phyloP scores from a whole-genome alignment of 2,113 vertebrate genomes.

The Syngnathus typhle region DNA sequence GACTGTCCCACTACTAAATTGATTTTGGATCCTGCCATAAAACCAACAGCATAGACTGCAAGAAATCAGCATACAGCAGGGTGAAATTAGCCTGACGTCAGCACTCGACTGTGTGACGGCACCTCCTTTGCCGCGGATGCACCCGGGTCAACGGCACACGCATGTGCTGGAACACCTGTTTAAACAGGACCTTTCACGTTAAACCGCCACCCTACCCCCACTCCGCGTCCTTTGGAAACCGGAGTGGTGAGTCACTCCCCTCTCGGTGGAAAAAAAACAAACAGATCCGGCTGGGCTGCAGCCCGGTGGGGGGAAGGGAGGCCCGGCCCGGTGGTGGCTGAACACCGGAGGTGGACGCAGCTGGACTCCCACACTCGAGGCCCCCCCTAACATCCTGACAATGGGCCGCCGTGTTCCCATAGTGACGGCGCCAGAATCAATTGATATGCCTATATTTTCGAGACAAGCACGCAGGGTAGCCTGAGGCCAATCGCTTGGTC shows the following conservation, averaged over 20 bases:
- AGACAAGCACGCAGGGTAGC: constrained; percentile 11
- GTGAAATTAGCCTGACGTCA: constrained; percentile 12
- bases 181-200: constrained; percentile 58
- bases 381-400: constrained; percentile 62
- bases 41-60: constrained; percentile 9
- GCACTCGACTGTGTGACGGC: neutral
- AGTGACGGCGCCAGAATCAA: constrained; percentile 40
- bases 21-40: constrained; percentile 29
- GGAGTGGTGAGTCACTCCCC: constrained; percentile 64
- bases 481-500: constrained; percentile 31
- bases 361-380: constrained; percentile 61
- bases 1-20: constrained; percentile 28
- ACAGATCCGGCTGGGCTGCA: constrained; percentile 59
- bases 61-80: neutral
- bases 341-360: constrained; percentile 72
- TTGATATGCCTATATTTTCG: constrained; percentile 29
- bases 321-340: constrained; percentile 40
- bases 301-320: constrained; percentile 56
- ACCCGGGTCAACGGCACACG: constrained; percentile 8
- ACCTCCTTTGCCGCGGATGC: constrained; percentile 2
- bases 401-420: constrained; percentile 59
- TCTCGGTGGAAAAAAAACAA: constrained; percentile 54
- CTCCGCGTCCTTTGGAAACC: constrained; percentile 56
- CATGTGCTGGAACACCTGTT: constrained; percentile 50
- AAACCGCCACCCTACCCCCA: constrained; percentile 31